Percentiles rank a stretch among this genome's conserved stretches.
Conservation (phyloP, 2,888 invertebrate genomes). For the Scaptomyza reducta region DNA sequence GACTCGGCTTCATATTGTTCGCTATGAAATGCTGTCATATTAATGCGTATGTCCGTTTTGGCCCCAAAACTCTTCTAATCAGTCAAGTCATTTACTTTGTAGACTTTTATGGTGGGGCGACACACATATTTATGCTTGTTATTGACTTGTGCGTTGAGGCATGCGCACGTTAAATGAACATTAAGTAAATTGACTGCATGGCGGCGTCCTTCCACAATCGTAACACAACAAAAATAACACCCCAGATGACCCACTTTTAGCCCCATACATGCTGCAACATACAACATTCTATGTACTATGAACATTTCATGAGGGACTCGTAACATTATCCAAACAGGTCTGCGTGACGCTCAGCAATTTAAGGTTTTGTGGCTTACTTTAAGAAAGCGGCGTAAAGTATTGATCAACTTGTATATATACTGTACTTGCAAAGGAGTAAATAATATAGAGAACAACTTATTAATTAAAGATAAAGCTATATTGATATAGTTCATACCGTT, state of each 20-base stretch:
- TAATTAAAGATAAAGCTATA: too few species aligned
- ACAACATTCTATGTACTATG: constrained; percentile 32
- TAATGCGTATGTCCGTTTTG: neutral
- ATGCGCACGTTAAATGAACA: constrained; percentile 65
- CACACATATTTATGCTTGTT: constrained; percentile 35
- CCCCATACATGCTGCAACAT: constrained; percentile 32
- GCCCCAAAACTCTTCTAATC: constrained; percentile 1
- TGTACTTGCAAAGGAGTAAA: too few species aligned
- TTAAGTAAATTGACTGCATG: constrained; percentile 54
- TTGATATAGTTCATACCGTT: too few species aligned
- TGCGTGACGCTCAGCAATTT: constrained; percentile 2
- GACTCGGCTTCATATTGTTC: neutral
- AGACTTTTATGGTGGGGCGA: neutral
- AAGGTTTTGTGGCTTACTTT: neutral
- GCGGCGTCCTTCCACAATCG: constrained; percentile 14
- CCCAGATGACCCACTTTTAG: constrained; percentile 67
- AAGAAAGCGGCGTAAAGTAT: neutral
- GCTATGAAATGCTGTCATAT: constrained; percentile 8
- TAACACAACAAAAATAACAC: constrained; percentile 19
- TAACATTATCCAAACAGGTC: constrained; percentile 3
- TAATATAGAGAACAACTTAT: too few species aligned
- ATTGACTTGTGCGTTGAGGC: constrained; percentile 54
- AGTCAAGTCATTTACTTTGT: constrained; percentile 13
- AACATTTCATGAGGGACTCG: neutral
- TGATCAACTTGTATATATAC: too few species aligned